phyloP scores from a whole-genome alignment of 2,888 invertebrate species.

The Petrophora chlorosata region DNA sequence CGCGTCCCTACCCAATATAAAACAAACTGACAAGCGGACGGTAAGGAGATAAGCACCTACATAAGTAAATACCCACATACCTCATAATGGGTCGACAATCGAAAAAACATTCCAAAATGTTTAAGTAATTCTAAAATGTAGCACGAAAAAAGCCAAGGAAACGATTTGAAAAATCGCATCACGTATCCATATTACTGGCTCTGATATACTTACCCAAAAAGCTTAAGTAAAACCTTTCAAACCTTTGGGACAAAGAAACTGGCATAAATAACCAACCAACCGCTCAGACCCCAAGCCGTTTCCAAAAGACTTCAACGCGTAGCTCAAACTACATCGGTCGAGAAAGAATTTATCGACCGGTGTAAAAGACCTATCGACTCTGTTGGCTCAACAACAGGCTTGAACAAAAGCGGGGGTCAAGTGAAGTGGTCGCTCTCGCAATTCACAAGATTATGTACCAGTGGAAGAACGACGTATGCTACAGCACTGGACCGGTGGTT shows the following conservation, averaged over 20 bases:
- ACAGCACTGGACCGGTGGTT: not conserved
- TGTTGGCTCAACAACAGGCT: slow-evolving; percentile 25
- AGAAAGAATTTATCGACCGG: slow-evolving; percentile 25
- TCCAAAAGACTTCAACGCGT: slow-evolving; percentile 23
- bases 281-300: slow-evolving; percentile 31
- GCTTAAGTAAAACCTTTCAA: slow-evolving; percentile 44
- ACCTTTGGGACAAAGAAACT: slow-evolving; percentile 47
- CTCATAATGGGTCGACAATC: too few relatives aligned
- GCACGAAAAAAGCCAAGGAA: slow-evolving; percentile 2
- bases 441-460: slow-evolving; percentile 33
- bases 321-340: slow-evolving; percentile 39
- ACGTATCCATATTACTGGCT: slow-evolving; percentile 25
- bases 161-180: slow-evolving; percentile 29
- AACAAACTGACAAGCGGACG: too few relatives aligned
- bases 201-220: slow-evolving; percentile 45
- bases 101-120: too few relatives aligned
- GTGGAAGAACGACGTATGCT: slow-evolving; percentile 9
- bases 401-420: slow-evolving; percentile 35
- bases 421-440: slow-evolving; percentile 34
- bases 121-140: slow-evolving; percentile 4
- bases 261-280: slow-evolving; percentile 37
- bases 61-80: too few relatives aligned
- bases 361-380: slow-evolving; percentile 28
- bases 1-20: too few relatives aligned
- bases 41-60: too few relatives aligned